Evolutionary conservation across 2,113 vertebrate species (phyloP), one percentile per base, ranked within the genome.

Genomic region (Oreochromis tanganicae): DNA sequence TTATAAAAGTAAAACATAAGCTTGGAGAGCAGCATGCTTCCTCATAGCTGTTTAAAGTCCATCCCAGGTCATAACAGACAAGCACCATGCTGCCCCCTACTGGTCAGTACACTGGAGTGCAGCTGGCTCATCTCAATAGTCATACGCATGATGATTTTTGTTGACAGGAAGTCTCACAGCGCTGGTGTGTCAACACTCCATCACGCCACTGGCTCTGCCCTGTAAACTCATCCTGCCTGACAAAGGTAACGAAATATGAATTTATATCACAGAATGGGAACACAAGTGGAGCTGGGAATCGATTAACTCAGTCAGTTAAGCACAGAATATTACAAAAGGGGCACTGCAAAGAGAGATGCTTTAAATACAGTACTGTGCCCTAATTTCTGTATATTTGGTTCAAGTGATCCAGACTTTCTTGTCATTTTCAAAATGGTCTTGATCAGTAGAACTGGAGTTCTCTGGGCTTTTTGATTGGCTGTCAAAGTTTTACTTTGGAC

Each of bases 111-210:
- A 1, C 2, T 4, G 4, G 27, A 12, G 46, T 82, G 86, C 91
- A 89, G 59, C 56, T 17, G 7, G 7, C 24, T 6, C 10, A 9
- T 46, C 10, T 75, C 16, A 34, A 61, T 5, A 63, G 27, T 43
- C 38, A 71, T 54, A 12, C 27, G 59, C 9, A 24, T 75, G 2
- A 36, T 27, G 3, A 9, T 59, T 82, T 82, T 90, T 41, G 32
- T 59, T 56, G 12, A 32, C 95, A 99, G 98, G 98, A 89, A 99
- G 98, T 92, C 97, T 99, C 93, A 98, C 98, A 2, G 98, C 98
- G 17, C 90, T 99, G 94, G 98, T 99, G 78, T 99, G 98, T 91
- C 98, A 99, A 79, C 98, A 99, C 95, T 98, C 98, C 94, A 99
- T 98, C 94, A 99, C 98, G 2, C 97, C 98, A 2, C 90, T 99